Percentiles rank a stretch among this genome's conserved stretches.
Evolutionary conservation across 2,113 vertebrate species (phyloP).

Genomic region (Phocoena sinus): DNA sequence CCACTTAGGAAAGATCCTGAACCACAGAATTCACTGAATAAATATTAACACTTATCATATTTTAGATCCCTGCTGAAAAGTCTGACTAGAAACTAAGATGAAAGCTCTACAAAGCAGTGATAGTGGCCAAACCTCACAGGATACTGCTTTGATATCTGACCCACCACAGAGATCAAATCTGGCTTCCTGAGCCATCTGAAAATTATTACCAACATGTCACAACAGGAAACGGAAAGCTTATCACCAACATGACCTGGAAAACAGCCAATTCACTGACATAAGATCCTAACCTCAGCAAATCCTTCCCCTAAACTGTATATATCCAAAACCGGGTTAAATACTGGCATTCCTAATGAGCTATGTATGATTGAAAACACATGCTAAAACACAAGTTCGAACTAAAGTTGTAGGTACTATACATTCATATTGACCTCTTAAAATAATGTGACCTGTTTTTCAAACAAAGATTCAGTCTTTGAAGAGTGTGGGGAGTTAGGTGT

Average conservation of each 20-base stretch:
- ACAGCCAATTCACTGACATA: slow-evolving; percentile 33
- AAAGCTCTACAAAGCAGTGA: slow-evolving; percentile 40
- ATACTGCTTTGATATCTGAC: slow-evolving; percentile 42
- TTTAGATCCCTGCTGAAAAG: neutral
- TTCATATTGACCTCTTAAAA: neutral
- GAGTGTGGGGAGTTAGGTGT: neutral
- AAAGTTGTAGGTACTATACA: neutral
- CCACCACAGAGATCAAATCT: slow-evolving; percentile 59
- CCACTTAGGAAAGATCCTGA: neutral
- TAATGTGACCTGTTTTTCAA: neutral
- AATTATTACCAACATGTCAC: slow-evolving; percentile 51
- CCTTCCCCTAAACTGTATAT: neutral
- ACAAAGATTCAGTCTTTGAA: neutral
- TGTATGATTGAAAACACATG: neutral
- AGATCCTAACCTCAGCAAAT: slow-evolving; percentile 38
- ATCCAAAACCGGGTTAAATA: neutral
- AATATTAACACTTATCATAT: neutral
- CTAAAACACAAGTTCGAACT: neutral
- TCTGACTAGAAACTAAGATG: slow-evolving; percentile 27
- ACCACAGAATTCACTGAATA: neutral
- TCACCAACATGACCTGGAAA: slow-evolving; percentile 42
- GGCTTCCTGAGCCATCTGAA: slow-evolving; percentile 43
- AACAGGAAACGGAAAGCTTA: slow-evolving; percentile 52
- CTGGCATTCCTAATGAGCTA: neutral
- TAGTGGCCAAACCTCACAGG: slow-evolving; percentile 34